Conservation (phyloP, 1,140 invertebrate genomes). For the Aplysia californica region DNA sequence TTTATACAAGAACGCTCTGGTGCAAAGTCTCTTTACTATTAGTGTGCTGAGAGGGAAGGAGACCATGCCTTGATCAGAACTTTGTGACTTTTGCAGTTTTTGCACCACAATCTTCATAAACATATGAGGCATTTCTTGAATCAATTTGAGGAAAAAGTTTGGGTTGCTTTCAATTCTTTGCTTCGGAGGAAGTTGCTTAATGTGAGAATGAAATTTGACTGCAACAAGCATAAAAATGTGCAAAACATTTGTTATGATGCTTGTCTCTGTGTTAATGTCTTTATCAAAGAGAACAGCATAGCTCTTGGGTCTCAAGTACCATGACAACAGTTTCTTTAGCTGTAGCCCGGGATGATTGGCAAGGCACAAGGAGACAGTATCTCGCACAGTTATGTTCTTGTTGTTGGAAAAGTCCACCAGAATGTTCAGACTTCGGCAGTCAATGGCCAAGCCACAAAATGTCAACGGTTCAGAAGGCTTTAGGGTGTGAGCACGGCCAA, state of each 20-base stretch:
- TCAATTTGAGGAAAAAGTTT: neutral
- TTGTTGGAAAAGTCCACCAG: conserved; percentile 6
- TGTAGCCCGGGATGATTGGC: neutral
- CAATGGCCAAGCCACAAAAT: conserved; percentile 2
- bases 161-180: neutral
- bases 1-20: neutral
- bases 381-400: neutral
- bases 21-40: neutral
- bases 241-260: neutral
- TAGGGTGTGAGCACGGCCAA: neutral
- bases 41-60: neutral
- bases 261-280: neutral
- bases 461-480: neutral
- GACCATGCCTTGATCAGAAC: neutral
- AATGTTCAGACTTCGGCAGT: neutral
- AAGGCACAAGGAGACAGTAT: neutral
- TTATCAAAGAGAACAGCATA: conserved; percentile 4
- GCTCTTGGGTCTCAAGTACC: neutral
- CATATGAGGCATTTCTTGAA: neutral
- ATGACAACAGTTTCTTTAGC: neutral
- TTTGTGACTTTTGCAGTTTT: neutral
- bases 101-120: neutral
- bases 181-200: neutral
- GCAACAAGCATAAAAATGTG: conserved; percentile 2
- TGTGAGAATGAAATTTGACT: conserved; percentile 7